Percentiles rank a stretch among this genome's conserved stretches.
Evolutionary conservation across 2,888 invertebrate species (phyloP).

Genomic region (Drosophila barbarae): DNA sequence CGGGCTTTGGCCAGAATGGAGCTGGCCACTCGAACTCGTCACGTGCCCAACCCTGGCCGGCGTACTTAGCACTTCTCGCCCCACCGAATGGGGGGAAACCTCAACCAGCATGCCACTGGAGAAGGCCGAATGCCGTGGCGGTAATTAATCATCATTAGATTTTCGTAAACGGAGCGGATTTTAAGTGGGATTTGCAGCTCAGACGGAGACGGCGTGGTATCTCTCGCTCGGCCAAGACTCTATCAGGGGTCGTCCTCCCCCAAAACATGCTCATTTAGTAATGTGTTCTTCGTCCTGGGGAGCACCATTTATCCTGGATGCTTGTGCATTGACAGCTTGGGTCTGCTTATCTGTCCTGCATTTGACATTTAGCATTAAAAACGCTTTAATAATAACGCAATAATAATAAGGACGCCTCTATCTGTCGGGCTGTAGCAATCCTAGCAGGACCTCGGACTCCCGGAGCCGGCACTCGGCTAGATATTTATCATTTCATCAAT

Average conservation of each 20-base stretch:
- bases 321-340: slow-evolving; percentile 68
- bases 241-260: slow-evolving; percentile 23
- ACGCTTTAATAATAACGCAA: slow-evolving; percentile 74
- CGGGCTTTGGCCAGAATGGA: slow-evolving; percentile 4
- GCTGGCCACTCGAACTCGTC: slow-evolving; percentile 15
- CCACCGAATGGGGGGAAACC: slow-evolving; percentile 23
- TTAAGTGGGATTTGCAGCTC: slow-evolving; percentile 74
- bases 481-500: slow-evolving; percentile 76
- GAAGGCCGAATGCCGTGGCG: slow-evolving; percentile 48
- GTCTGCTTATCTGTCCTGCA: slow-evolving; percentile 74
- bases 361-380: slow-evolving; percentile 75
- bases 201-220: slow-evolving; percentile 27
- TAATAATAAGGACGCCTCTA: slow-evolving; percentile 63
- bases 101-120: slow-evolving; percentile 40
- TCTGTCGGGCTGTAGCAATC: slow-evolving; percentile 51
- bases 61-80: slow-evolving; percentile 65
- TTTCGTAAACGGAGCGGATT: slow-evolving; percentile 75
- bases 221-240: slow-evolving; percentile 11
- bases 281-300: slow-evolving; percentile 49
- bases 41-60: slow-evolving; percentile 21
- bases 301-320: slow-evolving; percentile 31
- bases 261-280: slow-evolving; percentile 72
- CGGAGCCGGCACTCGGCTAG: slow-evolving; percentile 51
- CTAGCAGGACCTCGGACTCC: slow-evolving; percentile 24
- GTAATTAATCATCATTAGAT: slow-evolving; percentile 76